Percentiles rank a stretch among this genome's conserved stretches.
Evolutionary conservation across 53 echinoderm and acorn worm species (phyloP).

Genomic region (Patiria pectinifera): DNA sequence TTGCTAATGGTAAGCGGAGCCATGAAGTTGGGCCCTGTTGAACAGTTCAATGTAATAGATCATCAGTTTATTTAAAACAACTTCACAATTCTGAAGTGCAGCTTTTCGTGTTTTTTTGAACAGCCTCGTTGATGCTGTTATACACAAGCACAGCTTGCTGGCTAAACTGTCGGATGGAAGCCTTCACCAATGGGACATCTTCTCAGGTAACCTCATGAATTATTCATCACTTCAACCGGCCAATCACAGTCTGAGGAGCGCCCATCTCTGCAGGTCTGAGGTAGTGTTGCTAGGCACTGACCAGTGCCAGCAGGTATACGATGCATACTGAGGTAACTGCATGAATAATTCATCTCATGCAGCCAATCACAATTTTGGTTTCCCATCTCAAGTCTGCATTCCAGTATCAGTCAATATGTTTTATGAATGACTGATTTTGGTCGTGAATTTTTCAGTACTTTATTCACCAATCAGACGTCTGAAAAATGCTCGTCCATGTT

Average conservation of each 20-base stretch:
- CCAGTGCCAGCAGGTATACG: slow-evolving; percentile 39
- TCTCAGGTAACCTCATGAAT: slow-evolving; percentile 57
- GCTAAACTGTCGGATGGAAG: slow-evolving; percentile 49
- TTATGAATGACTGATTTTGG: no score
- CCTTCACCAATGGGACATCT: slow-evolving; percentile 50
- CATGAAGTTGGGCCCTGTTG: no score
- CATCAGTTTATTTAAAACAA: background rate
- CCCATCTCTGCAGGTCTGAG: slow-evolving; percentile 14
- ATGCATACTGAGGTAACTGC: slow-evolving; percentile 9
- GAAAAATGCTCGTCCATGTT: no score
- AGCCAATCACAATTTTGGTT: no score
- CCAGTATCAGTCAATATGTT: no score
- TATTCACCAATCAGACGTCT: no score
- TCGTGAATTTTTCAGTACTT: no score
- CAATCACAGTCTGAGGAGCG: slow-evolving; percentile 45
- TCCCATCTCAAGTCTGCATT: no score
- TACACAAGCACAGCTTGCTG: slow-evolving; percentile 29
- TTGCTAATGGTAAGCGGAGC: no score
- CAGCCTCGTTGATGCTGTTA: slow-evolving; percentile 16
- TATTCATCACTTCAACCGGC: slow-evolving; percentile 34
- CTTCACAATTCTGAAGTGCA: background rate
- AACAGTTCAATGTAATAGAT: background rate
- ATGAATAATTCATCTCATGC: slow-evolving; percentile 12
- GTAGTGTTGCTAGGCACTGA: slow-evolving; percentile 23
- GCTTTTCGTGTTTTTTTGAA: slow-evolving; percentile 4